Evolutionary conservation across 2,113 vertebrate species (phyloP).

Genomic region (Dissostichus mawsoni): DNA sequence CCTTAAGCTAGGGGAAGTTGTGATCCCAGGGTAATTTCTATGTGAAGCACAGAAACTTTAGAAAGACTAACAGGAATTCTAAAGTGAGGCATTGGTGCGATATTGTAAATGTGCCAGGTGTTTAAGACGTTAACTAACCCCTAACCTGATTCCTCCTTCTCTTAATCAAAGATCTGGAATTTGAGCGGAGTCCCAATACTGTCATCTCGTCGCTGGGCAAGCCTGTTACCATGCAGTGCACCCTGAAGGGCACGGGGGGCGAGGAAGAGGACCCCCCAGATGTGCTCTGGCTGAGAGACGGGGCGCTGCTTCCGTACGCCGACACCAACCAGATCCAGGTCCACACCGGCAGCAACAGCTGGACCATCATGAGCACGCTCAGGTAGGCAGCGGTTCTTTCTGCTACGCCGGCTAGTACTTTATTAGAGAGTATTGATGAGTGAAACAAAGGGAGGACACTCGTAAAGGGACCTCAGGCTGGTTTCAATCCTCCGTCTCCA

Average conservation of each 20-base stretch:
- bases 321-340: slow-evolving; percentile 88
- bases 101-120: neutral
- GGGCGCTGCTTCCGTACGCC: slow-evolving; percentile 69
- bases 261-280: slow-evolving; percentile 82
- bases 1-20: too few species aligned
- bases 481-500: too few species aligned
- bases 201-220: slow-evolving; percentile 88
- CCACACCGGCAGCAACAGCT: slow-evolving; percentile 82
- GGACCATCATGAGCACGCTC: slow-evolving; percentile 77
- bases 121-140: neutral
- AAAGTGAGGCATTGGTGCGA: too few species aligned
- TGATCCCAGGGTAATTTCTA: neutral
- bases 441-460: too few species aligned
- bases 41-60: neutral
- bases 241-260: slow-evolving; percentile 67
- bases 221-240: slow-evolving; percentile 82
- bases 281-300: slow-evolving; percentile 87
- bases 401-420: neutral
- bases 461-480: too few species aligned
- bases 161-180: slow-evolving; percentile 72
- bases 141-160: neutral
- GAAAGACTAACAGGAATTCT: neutral
- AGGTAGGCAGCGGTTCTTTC: slow-evolving; percentile 48
- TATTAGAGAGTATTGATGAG: neutral
- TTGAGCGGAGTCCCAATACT: slow-evolving; percentile 80